Evolutionary conservation across 2,888 invertebrate species (phyloP).

Genomic region (Dryocosmus kuriphilus): DNA sequence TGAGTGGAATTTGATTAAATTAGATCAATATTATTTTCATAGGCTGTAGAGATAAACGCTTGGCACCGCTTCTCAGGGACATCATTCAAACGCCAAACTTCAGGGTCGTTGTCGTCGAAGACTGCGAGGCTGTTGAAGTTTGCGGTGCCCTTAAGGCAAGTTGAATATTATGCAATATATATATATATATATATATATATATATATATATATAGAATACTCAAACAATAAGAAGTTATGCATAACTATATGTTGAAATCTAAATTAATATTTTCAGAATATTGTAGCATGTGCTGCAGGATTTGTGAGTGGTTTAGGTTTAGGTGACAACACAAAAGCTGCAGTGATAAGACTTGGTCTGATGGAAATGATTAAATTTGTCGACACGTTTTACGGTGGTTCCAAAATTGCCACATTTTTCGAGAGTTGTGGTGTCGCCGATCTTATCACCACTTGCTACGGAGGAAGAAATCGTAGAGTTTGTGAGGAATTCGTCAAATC

Average conservation of each 20-base stretch:
- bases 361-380: slow-evolving; percentile 85
- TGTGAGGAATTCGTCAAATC: slow-evolving; percentile 82
- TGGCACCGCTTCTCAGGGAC: slow-evolving; percentile 80
- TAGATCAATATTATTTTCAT: slow-evolving; percentile 38
- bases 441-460: slow-evolving; percentile 85
- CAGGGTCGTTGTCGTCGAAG: slow-evolving; percentile 82
- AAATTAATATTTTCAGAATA: slow-evolving; percentile 78
- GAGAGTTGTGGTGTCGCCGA: slow-evolving; percentile 87
- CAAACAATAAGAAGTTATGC: no score
- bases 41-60: slow-evolving; percentile 77
- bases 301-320: slow-evolving; percentile 83
- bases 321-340: slow-evolving; percentile 86
- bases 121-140: slow-evolving; percentile 84
- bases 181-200: background rate
- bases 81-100: slow-evolving; percentile 84
- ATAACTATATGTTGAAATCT: background rate
- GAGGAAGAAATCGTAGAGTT: slow-evolving; percentile 83
- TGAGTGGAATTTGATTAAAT: background rate
- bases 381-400: slow-evolving; percentile 80
- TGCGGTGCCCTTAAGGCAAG: slow-evolving; percentile 83
- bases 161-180: slow-evolving; percentile 8
- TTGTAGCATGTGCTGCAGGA: slow-evolving; percentile 85
- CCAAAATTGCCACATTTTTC: slow-evolving; percentile 82
- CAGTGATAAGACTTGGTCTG: slow-evolving; percentile 83
- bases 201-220: background rate